Evolutionary conservation across 2,113 vertebrate species (phyloP), one percentile per base, ranked within the genome.

Genomic region (Perca flavescens): DNA sequence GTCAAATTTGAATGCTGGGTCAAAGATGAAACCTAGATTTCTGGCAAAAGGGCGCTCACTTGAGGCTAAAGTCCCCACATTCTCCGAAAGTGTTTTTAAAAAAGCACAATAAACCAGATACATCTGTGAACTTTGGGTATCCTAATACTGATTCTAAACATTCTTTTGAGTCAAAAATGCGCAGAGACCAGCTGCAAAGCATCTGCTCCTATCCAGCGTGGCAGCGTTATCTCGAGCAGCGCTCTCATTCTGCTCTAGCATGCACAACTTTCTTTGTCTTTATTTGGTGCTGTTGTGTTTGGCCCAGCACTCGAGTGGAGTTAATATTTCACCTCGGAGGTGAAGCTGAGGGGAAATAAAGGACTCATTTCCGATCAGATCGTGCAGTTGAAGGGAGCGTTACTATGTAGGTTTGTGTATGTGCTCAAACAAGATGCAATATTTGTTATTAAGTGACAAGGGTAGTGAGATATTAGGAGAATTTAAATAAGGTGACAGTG

Each of bases 281-380:
- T 75, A 86, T 86, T 84, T 91, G 90, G 79, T 71, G 60, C 53
- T 83, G 73, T 58, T 88, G 60, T 75, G 60, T 81, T 79, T 82
- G 81, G 52, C 74, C 53, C 49, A 4, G 54, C 63, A 11, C 72
- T 69, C 8, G 60, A 19, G 68, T 57, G 14, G 57, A 66, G 22
- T 6, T 69, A 52, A 78, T 81, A 56, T 77, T 84, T 82, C 66
- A 70, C 76, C 53, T 74, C 53, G 34, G 60, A 36, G 17, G 60
- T 62, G 9, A 62, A 53, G 9, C 64, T 61, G 12, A 31, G 58
- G 25, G 67, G 64, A 72, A 31, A 16, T 8, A 16, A 22, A 52
- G 36, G 14, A 25, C 28, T 54, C 3, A 40, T 62, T 71, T 79
- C 5, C 57, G 12, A 49, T 73, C 50, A 21, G n/a, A 54, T 1